Conservation (phyloP, 2,888 invertebrate genomes). For the Cephalotes varians region DNA sequence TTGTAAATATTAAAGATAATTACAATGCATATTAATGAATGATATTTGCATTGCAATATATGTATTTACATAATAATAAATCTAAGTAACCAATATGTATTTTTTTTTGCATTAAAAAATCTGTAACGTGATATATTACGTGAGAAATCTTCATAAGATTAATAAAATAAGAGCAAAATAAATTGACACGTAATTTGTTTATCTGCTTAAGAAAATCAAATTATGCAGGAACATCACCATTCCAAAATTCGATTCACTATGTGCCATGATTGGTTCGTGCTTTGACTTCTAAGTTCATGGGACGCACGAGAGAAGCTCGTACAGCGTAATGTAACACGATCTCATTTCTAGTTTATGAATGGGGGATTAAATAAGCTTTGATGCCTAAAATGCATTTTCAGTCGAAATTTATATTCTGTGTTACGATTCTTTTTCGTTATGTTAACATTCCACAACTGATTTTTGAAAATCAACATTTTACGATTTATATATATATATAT, state of each 20-base stretch:
- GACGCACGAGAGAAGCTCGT: slow-evolving; percentile 23
- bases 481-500: too few relatives aligned
- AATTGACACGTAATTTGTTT: slow-evolving; percentile 53
- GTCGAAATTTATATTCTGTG: slow-evolving; percentile 9
- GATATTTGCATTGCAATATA: slow-evolving; percentile 1
- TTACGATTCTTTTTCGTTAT: slow-evolving; percentile 2
- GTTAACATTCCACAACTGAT: not conserved
- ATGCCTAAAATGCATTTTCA: slow-evolving; percentile 32
- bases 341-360: slow-evolving; percentile 45
- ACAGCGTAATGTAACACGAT: slow-evolving; percentile 32
- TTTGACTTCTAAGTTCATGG: slow-evolving; percentile 57
- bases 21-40: slow-evolving; percentile 7
- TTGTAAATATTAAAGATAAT: slow-evolving; percentile 18
- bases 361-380: slow-evolving; percentile 33
- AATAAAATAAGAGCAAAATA: not conserved
- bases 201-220: slow-evolving; percentile 61
- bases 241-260: slow-evolving; percentile 60
- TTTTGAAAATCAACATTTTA: not conserved
- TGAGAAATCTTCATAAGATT: not conserved
- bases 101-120: not conserved
- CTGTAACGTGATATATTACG: not conserved
- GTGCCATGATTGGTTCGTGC: slow-evolving; percentile 69
- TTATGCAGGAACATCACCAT: slow-evolving; percentile 57
- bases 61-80: not conserved
- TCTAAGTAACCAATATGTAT: not conserved